These are phyloP conservation scores for Steinernema hermaphroditum DNA, from an alignment of 2,888 invertebrate genomes.

Conservation along the genomic window DNA sequence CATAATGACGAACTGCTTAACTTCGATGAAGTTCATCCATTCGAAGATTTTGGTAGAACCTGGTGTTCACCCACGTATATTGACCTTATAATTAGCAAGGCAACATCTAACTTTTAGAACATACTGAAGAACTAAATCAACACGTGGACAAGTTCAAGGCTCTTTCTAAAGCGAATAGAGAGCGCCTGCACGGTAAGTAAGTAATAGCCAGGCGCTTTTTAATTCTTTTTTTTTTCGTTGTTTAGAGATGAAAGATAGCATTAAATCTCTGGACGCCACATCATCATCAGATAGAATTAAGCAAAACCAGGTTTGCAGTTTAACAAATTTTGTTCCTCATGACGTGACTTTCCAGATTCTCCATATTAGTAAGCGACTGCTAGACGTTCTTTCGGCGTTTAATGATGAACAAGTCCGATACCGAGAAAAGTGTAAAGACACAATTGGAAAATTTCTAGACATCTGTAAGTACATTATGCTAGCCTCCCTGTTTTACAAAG, in stretches of 20 bases:
- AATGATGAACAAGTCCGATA: conserved; percentile 43
- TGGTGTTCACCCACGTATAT: conserved; percentile 37
- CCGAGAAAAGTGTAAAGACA: conserved; percentile 42
- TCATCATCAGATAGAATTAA: conserved; percentile 39
- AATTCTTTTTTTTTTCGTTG: background rate
- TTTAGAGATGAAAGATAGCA: conserved; percentile 37
- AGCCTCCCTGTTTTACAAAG: conserved; percentile 23
- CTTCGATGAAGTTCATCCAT: conserved; percentile 40
- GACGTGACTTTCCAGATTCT: conserved; percentile 34
- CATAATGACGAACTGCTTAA: conserved; percentile 35
- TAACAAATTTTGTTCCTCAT: background rate
- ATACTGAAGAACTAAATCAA: conserved; percentile 41
- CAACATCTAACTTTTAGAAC: conserved; percentile 28
- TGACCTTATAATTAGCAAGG: background rate
- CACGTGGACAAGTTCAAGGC: conserved; percentile 37
- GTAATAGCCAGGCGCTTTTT: background rate
- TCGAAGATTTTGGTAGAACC: conserved; percentile 41
- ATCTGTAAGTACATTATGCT: conserved; percentile 41
- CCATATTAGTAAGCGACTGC: conserved; percentile 34
- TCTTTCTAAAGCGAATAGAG: conserved; percentile 35
- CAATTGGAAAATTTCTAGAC: conserved; percentile 37
- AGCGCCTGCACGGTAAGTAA: conserved; percentile 32
- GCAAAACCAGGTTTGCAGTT: conserved; percentile 41
- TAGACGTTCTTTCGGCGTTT: conserved; percentile 37
- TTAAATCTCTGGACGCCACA: conserved; percentile 26